Evolutionary conservation across 2,888 invertebrate genomes (phyloP).

Genomic region (Phortica okadai): DNA sequence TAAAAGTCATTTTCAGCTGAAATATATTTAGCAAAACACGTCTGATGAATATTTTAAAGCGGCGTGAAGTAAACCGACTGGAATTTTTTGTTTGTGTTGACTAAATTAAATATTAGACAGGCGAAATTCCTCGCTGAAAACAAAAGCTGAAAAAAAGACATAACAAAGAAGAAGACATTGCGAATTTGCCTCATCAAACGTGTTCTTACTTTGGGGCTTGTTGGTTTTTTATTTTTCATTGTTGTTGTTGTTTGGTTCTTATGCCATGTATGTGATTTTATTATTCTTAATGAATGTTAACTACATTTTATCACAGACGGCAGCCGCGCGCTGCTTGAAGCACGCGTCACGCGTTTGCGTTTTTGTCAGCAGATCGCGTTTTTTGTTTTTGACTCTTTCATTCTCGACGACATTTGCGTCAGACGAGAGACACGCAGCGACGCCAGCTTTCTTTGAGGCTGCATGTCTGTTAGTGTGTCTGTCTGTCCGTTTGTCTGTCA

Average conservation of each 20-base stretch:
- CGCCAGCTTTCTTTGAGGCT: not conserved
- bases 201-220: slow-evolving; percentile 46
- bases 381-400: not conserved
- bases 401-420: slow-evolving; percentile 13
- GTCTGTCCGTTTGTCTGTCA: not conserved
- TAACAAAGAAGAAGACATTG: slow-evolving; percentile 3
- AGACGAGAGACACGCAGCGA: not conserved
- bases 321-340: slow-evolving; percentile 43
- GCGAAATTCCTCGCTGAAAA: slow-evolving; percentile 32
- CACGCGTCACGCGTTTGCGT: slow-evolving; percentile 57
- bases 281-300: slow-evolving; percentile 71
- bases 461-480: not conserved
- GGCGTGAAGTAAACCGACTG: slow-evolving; percentile 56
- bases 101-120: slow-evolving; percentile 40
- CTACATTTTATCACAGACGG: slow-evolving; percentile 64
- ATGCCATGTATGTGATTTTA: slow-evolving; percentile 53
- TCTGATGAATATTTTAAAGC: slow-evolving; percentile 53
- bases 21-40: slow-evolving; percentile 45
- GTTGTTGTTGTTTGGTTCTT: slow-evolving; percentile 36
- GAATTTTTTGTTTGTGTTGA: slow-evolving; percentile 46
- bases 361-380: not conserved
- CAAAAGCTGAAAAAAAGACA: slow-evolving; percentile 21
- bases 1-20: slow-evolving; percentile 22
- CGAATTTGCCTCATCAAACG: slow-evolving; percentile 53
- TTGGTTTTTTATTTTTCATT: slow-evolving; percentile 13